Conservation (phyloP, 2,113 vertebrate species). For the Paralichthys olivaceus region DNA sequence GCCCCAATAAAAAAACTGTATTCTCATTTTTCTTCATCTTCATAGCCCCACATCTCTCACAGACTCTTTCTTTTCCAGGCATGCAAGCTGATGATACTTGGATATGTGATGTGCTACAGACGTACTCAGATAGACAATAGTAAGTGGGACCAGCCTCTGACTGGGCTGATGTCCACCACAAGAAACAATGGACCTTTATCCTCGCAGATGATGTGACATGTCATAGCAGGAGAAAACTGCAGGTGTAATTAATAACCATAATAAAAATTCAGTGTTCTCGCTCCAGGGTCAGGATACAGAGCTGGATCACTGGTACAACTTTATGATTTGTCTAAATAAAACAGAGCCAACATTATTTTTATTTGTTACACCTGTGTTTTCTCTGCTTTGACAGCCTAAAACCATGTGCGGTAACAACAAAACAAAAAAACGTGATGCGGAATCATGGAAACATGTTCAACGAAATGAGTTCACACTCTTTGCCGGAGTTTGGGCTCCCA, state of each 20-base stretch:
- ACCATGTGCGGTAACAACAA: not conserved
- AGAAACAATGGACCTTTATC: conserved; percentile 20
- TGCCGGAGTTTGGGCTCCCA: not conserved
- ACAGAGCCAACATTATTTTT: conserved; percentile 25
- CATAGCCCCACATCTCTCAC: not conserved
- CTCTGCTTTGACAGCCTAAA: not conserved
- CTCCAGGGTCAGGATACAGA: not conserved
- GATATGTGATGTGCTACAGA: conserved; percentile 1
- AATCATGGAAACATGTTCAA: too few relatives aligned
- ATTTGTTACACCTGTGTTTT: conserved; percentile 27
- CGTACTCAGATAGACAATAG: conserved; percentile 1
- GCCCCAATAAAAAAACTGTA: too few relatives aligned
- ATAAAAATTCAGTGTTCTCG: conserved; percentile 14
- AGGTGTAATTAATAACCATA: conserved; percentile 17
- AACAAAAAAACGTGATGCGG: too few relatives aligned
- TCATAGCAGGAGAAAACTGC: conserved; percentile 1
- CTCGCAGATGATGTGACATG: not conserved
- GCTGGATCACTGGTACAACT: not conserved
- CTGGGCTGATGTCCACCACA: not conserved
- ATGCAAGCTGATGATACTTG: conserved; percentile 20
- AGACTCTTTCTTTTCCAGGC: not conserved
- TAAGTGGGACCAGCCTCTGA: not conserved
- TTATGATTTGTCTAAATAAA: conserved; percentile 15
- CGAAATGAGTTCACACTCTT: too few relatives aligned
- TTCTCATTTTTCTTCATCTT: not conserved